Evolutionary conservation across 2,888 invertebrate genomes (phyloP).

Genomic region (Cerastis leucographa): DNA sequence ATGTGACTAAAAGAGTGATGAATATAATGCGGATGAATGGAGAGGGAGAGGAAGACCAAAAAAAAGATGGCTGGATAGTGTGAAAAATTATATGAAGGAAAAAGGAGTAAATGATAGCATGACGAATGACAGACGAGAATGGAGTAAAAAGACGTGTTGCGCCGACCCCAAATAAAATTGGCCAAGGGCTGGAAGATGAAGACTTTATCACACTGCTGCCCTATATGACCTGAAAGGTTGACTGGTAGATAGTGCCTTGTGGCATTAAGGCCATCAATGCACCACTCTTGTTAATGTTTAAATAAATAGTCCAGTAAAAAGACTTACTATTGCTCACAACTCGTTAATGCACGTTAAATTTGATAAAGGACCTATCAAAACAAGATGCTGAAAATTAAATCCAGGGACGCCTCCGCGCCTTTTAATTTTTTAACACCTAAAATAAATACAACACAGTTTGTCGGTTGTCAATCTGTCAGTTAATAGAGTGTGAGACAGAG

Average conservation of each 20-base stretch:
- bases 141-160: no score
- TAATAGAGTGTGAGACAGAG: conserved; percentile 61
- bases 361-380: conserved; percentile 5
- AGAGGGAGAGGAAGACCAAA: no score
- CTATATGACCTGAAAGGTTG: background rate
- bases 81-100: no score
- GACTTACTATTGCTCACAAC: background rate
- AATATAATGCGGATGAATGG: no score
- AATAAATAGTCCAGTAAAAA: background rate
- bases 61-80: no score
- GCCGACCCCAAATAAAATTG: no score
- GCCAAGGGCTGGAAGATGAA: no score
- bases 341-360: background rate
- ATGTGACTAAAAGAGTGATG: no score
- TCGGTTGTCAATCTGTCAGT: conserved; percentile 60
- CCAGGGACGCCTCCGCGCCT: conserved; percentile 6
- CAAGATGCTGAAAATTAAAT: conserved; percentile 23
- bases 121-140: no score
- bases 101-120: no score
- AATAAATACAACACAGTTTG: conserved; percentile 49
- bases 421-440: conserved; percentile 37
- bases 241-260: background rate
- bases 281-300: background rate
- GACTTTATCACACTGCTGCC: background rate
- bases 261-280: background rate